phyloP scores from a whole-genome alignment of 2,888 invertebrate genomes.

The Catocala nupta region DNA sequence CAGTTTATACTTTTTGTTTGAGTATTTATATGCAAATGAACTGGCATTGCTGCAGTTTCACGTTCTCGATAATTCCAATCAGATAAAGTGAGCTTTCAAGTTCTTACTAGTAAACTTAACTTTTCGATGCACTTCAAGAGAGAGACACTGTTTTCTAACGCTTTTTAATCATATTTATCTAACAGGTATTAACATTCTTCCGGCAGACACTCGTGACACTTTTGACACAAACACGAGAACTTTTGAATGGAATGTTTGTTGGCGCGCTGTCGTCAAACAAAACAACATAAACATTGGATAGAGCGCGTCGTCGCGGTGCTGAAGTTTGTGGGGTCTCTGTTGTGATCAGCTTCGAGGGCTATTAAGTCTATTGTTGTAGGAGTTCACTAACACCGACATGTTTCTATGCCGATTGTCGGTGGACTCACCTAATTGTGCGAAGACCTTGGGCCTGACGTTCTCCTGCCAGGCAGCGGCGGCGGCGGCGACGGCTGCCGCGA shows the following conservation, averaged over 20 bases:
- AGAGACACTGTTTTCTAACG: slow-evolving; percentile 15
- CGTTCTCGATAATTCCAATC: slow-evolving; percentile 24
- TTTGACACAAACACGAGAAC: slow-evolving; percentile 74
- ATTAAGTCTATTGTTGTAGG: slow-evolving; percentile 74
- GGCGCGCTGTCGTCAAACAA: slow-evolving; percentile 79
- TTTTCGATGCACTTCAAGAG: slow-evolving; percentile 14
- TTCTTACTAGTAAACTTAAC: slow-evolving; percentile 12
- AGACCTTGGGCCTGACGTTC: slow-evolving; percentile 96
- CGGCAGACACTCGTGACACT: slow-evolving; percentile 59
- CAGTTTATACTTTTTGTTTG: slow-evolving; percentile 10
- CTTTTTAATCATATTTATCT: slow-evolving; percentile 49
- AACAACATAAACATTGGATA: slow-evolving; percentile 78
- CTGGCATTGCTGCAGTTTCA: slow-evolving; percentile 14
- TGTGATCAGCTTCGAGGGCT: slow-evolving; percentile 63
- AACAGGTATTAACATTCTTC: slow-evolving; percentile 50
- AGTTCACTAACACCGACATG: slow-evolving; percentile 70
- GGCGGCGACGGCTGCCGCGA: slow-evolving; percentile 86
- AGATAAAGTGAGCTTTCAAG: slow-evolving; percentile 19
- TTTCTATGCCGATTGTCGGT: slow-evolving; percentile 61
- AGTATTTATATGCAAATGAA: slow-evolving; percentile 15
- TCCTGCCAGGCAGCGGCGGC: slow-evolving; percentile 94
- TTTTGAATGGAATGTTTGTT: slow-evolving; percentile 76
- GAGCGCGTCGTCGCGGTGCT: slow-evolving; percentile 55
- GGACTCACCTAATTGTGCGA: slow-evolving; percentile 95
- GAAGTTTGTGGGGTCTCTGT: slow-evolving; percentile 61